Evolutionary conservation across 2,113 vertebrate species (phyloP), one percentile per base, ranked within the genome.

Genomic region (Anarrhichthys ocellatus): DNA sequence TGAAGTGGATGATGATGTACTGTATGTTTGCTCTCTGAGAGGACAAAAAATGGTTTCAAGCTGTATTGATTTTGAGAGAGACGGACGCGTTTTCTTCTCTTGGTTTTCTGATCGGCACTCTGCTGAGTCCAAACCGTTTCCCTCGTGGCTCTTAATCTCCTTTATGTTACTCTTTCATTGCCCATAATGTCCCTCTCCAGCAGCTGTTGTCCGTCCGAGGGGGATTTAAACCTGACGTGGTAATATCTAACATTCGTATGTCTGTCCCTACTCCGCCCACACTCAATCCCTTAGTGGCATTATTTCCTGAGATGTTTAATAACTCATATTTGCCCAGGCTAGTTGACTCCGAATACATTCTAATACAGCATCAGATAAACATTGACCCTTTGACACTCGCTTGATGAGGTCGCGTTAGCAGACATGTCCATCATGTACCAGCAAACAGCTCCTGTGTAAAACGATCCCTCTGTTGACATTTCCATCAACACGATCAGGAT

Each of bases 1-100:
- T 80, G 78, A 82, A 86, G 58, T 84, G 83, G 82, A 72, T 78
- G 78, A 87, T 83, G 81, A 87, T 81, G 76, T 72, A 76, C 77
- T 82, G 62, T 67, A 42, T 84, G 62, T 90, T 81, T 84, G 61
- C 56, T 78, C 62, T 88, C 46, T 29, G 38, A 61, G 69, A 75
- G 50, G 63, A 48, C 8, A 71, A 48, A 65, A 68, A 68, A 48
- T 8, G 75, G 42, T 67, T 89, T 61, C 20, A 48, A 68, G 22
- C 59, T 4, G 2, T 1, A 85, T 83, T 62, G 87, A 88, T 87
- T 27, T 54, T 70, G 50, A 79, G 71, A 32, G 66, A 46, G 63
- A 75, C 40, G 10, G 34, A 27, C 18, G 11, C 62, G 13, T 67
- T 76, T 61, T 83, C 24, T 69, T 84, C 20, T 82, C 48, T 61